A percentile compares a stretch with the other conserved stretches of the same genome.
These are phyloP conservation scores for Drosophila parvula DNA, from an alignment of 1,140 invertebrate species.

Conservation along the genomic window DNA sequence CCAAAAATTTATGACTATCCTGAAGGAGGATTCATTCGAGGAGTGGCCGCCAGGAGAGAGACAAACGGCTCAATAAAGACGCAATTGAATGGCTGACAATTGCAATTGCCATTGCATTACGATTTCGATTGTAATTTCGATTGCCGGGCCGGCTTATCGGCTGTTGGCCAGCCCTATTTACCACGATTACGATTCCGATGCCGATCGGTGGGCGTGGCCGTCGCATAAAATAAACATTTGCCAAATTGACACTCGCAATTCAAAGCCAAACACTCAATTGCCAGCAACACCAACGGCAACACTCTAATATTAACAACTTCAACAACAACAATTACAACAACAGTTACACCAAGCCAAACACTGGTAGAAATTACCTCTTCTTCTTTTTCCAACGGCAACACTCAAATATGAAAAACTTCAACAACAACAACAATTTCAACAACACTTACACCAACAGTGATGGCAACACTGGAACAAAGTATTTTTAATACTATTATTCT, in stretches of 20 bases:
- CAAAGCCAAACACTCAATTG: constrained; percentile 78
- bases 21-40: not conserved
- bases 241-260: constrained; percentile 80
- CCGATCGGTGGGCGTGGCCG: constrained; percentile 42
- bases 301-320: constrained; percentile 14
- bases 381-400: too few relatives aligned
- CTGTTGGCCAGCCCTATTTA: not conserved
- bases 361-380: not conserved
- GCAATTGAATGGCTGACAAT: constrained; percentile 75
- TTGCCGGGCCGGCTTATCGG: constrained; percentile 43
- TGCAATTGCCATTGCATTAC: constrained; percentile 63
- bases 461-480: not conserved
- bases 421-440: not conserved
- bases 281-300: constrained; percentile 41
- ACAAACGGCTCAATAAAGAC: constrained; percentile 58
- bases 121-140: constrained; percentile 30
- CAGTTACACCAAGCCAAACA: not conserved
- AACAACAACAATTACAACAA: constrained; percentile 11
- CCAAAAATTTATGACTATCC: constrained; percentile 66
- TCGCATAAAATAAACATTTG: constrained; percentile 79
- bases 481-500: not conserved
- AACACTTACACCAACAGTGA: not conserved
- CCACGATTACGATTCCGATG: not conserved
- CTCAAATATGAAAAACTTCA: not conserved
- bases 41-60: constrained; percentile 11